Percentiles rank a stretch among this genome's conserved stretches.
Evolutionary conservation across 1,140 invertebrate genomes (phyloP).

Genomic region (Anoplolepis gracilipes): DNA sequence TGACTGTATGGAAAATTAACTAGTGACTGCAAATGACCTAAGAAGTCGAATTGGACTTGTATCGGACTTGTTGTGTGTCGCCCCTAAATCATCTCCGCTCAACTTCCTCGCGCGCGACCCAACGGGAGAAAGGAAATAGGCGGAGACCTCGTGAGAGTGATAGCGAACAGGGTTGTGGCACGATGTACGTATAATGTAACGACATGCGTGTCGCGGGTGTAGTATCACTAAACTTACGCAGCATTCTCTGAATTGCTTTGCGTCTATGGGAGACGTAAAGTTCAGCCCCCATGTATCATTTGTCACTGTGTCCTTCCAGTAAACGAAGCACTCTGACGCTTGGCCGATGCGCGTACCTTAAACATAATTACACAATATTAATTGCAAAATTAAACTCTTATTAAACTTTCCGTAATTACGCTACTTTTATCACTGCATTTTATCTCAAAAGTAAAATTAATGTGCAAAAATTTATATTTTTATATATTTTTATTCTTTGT

Average conservation of each 20-base stretch:
- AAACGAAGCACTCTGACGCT: conserved; percentile 99
- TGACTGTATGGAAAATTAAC: conserved; percentile 91
- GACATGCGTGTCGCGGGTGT: conserved; percentile 48
- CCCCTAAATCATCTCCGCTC: conserved; percentile 35
- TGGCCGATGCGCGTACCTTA: conserved; percentile 97
- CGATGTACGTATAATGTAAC: conserved; percentile 45
- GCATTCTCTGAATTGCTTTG: conserved; percentile 98
- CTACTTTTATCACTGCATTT: neutral
- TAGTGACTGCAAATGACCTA: conserved; percentile 69
- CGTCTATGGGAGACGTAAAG: conserved; percentile 98
- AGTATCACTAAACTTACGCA: conserved; percentile 93
- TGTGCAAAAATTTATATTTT: neutral
- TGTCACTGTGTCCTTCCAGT: conserved; percentile 98
- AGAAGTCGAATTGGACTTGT: conserved; percentile 54
- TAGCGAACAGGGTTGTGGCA: conserved; percentile 38
- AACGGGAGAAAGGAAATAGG: conserved; percentile 7
- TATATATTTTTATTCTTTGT: neutral
- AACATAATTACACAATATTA: conserved; percentile 30
- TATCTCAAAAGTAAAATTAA: neutral
- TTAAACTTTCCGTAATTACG: neutral
- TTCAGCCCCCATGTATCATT: conserved; percentile 99
- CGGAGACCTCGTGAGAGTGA: conserved; percentile 22
- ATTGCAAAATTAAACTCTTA: conserved; percentile 1
- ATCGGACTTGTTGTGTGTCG: conserved; percentile 56
- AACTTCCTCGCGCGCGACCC: conserved; percentile 40